Evolutionary conservation across 2,797 vertebrate genomes (phyloP).

Genomic region (Hippopotamyrus pictus): DNA sequence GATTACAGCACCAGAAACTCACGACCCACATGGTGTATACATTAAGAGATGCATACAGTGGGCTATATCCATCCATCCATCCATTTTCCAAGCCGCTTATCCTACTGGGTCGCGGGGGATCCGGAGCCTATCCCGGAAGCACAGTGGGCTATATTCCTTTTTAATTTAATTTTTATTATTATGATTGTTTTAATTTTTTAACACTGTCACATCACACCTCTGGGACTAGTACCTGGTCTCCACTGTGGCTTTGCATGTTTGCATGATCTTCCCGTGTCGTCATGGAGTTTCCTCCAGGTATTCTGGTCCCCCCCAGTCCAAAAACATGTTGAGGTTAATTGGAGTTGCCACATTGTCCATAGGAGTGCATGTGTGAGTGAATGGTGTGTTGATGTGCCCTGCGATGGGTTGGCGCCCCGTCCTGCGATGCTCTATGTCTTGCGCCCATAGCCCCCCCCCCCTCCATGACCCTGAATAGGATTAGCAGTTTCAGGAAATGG

Average conservation of each 20-base stretch:
- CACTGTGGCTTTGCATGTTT: not conserved
- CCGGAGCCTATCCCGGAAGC: too few relatives aligned
- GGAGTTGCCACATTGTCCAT: not conserved
- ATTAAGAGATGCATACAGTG: not conserved
- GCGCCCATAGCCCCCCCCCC: too few relatives aligned
- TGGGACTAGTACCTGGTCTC: too few relatives aligned
- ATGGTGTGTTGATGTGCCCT: too few relatives aligned
- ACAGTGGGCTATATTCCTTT: not conserved
- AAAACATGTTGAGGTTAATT: too few relatives aligned
- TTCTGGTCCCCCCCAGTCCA: too few relatives aligned
- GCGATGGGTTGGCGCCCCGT: too few relatives aligned
- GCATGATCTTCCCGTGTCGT: not conserved
- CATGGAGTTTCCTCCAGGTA: not conserved
- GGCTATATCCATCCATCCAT: too few relatives aligned
- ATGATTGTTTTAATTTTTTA: not conserved
- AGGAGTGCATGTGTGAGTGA: not conserved
- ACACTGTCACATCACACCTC: not conserved
- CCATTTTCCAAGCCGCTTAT: too few relatives aligned
- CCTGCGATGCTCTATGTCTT: not conserved
- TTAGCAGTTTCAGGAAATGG: too few relatives aligned
- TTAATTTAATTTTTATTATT: not conserved
- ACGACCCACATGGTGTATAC: not conserved
- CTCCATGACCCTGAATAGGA: too few relatives aligned
- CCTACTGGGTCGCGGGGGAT: too few relatives aligned
- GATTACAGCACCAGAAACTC: not conserved